Percentiles rank a stretch among this genome's conserved stretches.
Evolutionary conservation across 1,140 invertebrate species (phyloP).

Genomic region (Drosophila pachea): DNA sequence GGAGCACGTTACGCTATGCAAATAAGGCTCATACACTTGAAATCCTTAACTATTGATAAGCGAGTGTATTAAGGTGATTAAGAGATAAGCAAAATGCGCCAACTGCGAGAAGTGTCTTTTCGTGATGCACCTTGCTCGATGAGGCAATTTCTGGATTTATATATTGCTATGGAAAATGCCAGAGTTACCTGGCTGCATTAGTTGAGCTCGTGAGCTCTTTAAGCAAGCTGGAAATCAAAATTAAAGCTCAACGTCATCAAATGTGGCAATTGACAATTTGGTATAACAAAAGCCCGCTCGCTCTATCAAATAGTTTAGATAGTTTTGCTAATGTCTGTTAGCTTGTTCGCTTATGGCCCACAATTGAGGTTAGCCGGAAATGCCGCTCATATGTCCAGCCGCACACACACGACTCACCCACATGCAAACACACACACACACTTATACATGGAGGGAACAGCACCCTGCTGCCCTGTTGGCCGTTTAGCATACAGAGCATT

Average conservation of each 20-base stretch:
- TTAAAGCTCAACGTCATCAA: neutral
- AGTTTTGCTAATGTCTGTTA: conserved; percentile 55
- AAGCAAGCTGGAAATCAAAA: neutral
- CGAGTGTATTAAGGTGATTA: too few relatives aligned
- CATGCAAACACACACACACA: conserved; percentile 1
- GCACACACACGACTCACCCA: conserved; percentile 12
- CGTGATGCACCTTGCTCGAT: too few relatives aligned
- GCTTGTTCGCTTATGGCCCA: conserved; percentile 57
- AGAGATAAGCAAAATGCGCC: too few relatives aligned
- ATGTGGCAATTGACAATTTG: neutral
- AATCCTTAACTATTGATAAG: neutral
- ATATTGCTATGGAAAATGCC: too few relatives aligned
- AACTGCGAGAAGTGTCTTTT: too few relatives aligned
- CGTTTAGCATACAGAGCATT: conserved; percentile 18
- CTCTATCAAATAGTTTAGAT: conserved; percentile 37
- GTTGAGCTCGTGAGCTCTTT: neutral
- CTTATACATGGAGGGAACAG: neutral
- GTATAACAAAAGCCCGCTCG: conserved; percentile 5
- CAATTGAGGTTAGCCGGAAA: conserved; percentile 57
- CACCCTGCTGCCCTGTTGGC: neutral
- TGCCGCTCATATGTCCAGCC: conserved; percentile 29
- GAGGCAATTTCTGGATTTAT: too few relatives aligned
- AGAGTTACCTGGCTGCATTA: too few relatives aligned
- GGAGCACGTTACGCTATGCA: neutral
- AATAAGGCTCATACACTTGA: conserved; percentile 14